phyloP scores from a whole-genome alignment of 2,797 vertebrate species.

The Rhincodon typus region DNA sequence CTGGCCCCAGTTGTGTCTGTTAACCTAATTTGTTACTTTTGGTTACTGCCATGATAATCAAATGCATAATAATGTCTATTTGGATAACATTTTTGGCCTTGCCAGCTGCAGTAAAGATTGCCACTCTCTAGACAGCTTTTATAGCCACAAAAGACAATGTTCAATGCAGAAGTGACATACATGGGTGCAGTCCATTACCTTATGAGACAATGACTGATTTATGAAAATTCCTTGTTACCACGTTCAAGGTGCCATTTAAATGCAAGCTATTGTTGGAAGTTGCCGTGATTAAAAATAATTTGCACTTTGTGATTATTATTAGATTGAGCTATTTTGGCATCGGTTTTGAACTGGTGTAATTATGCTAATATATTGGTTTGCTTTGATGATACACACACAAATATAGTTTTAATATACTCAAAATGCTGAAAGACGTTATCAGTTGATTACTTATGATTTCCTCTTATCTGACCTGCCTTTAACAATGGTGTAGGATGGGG shows the following conservation, averaged over 20 bases:
- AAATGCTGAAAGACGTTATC: neutral
- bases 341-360: too few species aligned
- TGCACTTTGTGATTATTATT: too few species aligned
- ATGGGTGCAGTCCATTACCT: too few species aligned
- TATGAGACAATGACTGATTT: neutral
- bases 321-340: too few species aligned
- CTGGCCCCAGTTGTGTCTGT: neutral
- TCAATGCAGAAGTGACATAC: too few species aligned
- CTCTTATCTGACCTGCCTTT: neutral
- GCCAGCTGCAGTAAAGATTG: too few species aligned
- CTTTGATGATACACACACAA: neutral
- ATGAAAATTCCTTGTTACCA: neutral
- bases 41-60: neutral
- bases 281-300: too few species aligned
- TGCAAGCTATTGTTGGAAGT: neutral
- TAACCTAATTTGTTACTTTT: neutral
- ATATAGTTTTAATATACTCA: neutral
- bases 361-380: neutral
- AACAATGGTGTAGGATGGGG: neutral
- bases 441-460: neutral
- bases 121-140: too few species aligned
- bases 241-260: neutral
- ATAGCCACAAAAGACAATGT: too few species aligned
- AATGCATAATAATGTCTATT: too few species aligned
- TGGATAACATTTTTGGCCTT: too few species aligned